Base-by-base conservation (phyloP, 2,113 vertebrate species). In the Machaerirhynchus nigripectus region DNA sequence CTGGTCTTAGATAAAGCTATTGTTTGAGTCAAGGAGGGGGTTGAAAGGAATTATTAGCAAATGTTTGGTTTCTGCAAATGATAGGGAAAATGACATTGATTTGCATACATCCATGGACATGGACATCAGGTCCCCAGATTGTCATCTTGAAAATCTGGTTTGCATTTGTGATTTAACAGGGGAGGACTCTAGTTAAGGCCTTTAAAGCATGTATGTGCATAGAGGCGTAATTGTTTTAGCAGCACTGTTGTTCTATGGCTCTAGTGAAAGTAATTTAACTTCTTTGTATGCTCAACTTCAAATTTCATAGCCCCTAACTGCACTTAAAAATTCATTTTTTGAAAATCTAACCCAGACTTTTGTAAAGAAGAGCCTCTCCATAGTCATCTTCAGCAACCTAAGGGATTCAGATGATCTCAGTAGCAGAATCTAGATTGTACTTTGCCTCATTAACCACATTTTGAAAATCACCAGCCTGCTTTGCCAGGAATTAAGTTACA, bases 371-470 rank as follows among this genome's bases (percentile, higher is more conserved):
- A 92, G 76, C 76, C 86, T 92, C 95, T 96, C 88, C 88, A 53
- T 24, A 96, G 90, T 89, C 88, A 86, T 96, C 76, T 95, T 89
- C 73, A 90, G 85, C 2, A 0, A 93, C 95, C 92, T 97, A 69
- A 46, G 96, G 96, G 96, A 96, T 87, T 96, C 69, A 53, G 76
- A 94, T 84, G 69, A 82, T 92, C 96, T 97, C 93, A 90, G 80
- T 79, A 94, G 95, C 90, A 87, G 95, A 90, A 93, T 96, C 93
- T 90, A 87, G 95, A 96, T 96, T 94, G 93, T 94, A 87, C 64
- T 96, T 93, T 97, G 96, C 96, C 95, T 97, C 96, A 97, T 97
- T 96, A 96, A 96, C 92, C 96, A 97, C 96, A 94, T 96, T 96
- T 95, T 93, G 95, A 96, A 96, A 96, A 95, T 93, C 92, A 97